phyloP scores from a whole-genome alignment of 2,113 vertebrate species.

The Notothenia coriiceps region DNA sequence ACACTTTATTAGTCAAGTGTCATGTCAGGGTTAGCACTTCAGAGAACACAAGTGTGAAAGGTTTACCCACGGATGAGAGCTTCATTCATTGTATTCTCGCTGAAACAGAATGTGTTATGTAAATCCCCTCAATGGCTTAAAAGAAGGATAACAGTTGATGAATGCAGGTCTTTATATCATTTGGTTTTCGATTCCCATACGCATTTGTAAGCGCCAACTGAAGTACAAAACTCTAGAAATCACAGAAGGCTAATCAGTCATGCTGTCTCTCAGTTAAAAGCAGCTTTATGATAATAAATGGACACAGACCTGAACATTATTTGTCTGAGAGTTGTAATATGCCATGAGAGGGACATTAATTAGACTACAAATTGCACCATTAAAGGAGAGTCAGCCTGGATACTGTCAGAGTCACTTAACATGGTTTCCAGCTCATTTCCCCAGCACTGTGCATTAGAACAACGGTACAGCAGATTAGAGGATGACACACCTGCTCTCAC shows the following conservation, averaged over 20 bases:
- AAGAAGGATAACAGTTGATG: neutral
- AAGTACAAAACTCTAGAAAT: neutral
- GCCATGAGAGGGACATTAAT: slow-evolving; percentile 3
- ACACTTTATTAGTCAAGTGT: neutral
- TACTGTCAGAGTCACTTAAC: slow-evolving; percentile 36
- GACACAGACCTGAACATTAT: slow-evolving; percentile 6
- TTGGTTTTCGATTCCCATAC: neutral
- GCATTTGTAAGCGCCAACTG: neutral
- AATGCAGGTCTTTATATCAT: neutral
- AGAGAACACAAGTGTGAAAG: neutral
- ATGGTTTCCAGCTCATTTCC: slow-evolving; percentile 23
- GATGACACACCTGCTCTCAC: slow-evolving; percentile 21
- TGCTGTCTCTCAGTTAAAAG: neutral
- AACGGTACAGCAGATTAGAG: neutral
- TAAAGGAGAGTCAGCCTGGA: slow-evolving; percentile 6
- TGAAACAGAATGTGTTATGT: neutral
- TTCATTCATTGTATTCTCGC: neutral
- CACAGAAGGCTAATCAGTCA: neutral
- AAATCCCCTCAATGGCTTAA: neutral
- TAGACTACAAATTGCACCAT: slow-evolving; percentile 19
- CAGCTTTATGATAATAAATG: slow-evolving; percentile 27
- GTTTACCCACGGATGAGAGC: neutral
- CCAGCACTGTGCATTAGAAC: neutral
- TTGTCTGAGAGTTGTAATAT: slow-evolving; percentile 14
- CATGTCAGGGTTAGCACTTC: slow-evolving; percentile 1